These are phyloP conservation scores for Pseudomyrmex gracilis DNA, from an alignment of 1,140 invertebrate species.

Conservation along the genomic window DNA sequence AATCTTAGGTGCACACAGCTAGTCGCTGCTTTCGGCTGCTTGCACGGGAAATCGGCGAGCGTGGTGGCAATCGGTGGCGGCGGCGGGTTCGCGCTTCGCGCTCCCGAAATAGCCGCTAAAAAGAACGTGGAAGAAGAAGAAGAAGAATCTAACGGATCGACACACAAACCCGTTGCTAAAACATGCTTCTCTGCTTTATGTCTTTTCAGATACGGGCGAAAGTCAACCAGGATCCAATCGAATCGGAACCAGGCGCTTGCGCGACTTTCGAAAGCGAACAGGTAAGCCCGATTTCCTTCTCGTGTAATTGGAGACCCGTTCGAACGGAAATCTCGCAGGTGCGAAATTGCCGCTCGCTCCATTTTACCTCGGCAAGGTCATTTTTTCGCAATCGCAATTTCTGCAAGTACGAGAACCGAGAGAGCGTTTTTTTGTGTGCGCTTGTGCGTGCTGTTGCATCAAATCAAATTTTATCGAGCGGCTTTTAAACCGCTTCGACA, in stretches of 20 bases:
- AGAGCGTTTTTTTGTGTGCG: neutral
- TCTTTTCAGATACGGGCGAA: conserved; percentile 76
- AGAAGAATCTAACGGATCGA: neutral
- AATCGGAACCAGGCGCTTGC: conserved; percentile 63
- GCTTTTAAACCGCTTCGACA: no score
- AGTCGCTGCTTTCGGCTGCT: conserved; percentile 42
- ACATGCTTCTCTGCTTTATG: conserved; percentile 32
- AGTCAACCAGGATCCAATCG: conserved; percentile 72
- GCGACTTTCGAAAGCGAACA: conserved; percentile 74
- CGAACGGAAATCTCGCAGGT: conserved; percentile 25
- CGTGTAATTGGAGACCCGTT: conserved; percentile 18
- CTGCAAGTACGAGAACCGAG: neutral
- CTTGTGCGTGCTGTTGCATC: neutral
- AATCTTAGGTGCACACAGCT: conserved; percentile 66
- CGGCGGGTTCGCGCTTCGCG: conserved; percentile 20
- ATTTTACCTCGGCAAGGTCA: conserved; percentile 12
- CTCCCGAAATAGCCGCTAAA: conserved; percentile 58
- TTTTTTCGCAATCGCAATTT: conserved; percentile 1
- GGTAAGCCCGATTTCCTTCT: conserved; percentile 66
- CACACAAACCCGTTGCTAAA: conserved; percentile 5
- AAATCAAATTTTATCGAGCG: neutral
- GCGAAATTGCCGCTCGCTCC: conserved; percentile 23
- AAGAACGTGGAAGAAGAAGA: conserved; percentile 9
- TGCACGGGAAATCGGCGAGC: conserved; percentile 60
- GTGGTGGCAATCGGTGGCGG: conserved; percentile 1